Evolutionary conservation across 1,140 invertebrate species (phyloP).

Genomic region (Homarus americanus): DNA sequence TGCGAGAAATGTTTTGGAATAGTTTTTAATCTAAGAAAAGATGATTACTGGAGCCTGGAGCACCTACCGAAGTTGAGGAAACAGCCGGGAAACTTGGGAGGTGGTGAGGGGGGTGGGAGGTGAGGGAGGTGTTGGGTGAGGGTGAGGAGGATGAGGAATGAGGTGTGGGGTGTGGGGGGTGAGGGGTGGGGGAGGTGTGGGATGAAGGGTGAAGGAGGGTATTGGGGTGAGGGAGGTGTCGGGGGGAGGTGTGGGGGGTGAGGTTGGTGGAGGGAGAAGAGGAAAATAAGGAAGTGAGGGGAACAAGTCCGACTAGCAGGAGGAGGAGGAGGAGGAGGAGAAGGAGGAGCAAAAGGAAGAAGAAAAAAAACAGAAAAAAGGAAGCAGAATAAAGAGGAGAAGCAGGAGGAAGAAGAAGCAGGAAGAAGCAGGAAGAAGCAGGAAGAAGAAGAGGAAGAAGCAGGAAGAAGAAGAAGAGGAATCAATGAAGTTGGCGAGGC

Average conservation of each 20-base stretch:
- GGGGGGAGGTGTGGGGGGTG: not conserved
- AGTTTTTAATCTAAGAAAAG: no score
- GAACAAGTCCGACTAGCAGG: not conserved
- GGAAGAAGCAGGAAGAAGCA: not conserved
- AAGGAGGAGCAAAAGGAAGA: conserved; percentile 3
- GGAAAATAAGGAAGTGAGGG: conserved; percentile 25
- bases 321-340: not conserved
- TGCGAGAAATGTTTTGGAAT: no score
- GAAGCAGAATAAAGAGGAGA: not conserved
- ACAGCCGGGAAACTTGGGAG: no score
- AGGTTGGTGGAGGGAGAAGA: conserved; percentile 17
- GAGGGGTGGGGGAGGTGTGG: not conserved
- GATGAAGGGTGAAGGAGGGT: not conserved
- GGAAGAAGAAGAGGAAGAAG: not conserved
- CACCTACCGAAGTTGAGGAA: no score
- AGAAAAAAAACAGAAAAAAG: not conserved
- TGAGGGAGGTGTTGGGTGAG: no score
- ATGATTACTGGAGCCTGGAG: no score
- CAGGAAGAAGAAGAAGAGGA: not conserved
- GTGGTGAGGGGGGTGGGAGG: no score
- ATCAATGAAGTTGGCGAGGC: no score
- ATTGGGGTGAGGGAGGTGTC: not conserved
- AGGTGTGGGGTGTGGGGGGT: not conserved
- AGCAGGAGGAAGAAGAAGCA: not conserved
- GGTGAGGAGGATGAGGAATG: no score